Conservation (phyloP, 1,140 invertebrate species). For the Cotesia typhae region DNA sequence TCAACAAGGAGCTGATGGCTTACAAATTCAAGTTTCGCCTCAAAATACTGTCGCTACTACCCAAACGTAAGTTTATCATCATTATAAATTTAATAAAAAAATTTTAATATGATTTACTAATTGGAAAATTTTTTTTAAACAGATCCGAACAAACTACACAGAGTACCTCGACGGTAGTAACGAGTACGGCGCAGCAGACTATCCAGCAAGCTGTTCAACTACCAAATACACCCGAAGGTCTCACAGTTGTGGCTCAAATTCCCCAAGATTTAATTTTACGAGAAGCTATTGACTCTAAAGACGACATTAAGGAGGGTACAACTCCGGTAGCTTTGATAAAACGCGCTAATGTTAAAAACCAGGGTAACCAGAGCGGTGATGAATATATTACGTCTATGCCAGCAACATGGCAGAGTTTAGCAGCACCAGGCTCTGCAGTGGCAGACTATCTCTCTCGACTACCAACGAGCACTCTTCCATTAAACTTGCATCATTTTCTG, state of each 20-base stretch:
- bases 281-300: slow-evolving; percentile 65
- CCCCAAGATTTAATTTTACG: slow-evolving; percentile 73
- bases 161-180: slow-evolving; percentile 60
- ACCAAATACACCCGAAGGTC: slow-evolving; percentile 67
- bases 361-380: slow-evolving; percentile 55
- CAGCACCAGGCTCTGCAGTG: slow-evolving; percentile 75
- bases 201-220: slow-evolving; percentile 62
- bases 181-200: slow-evolving; percentile 59
- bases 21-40: slow-evolving; percentile 67
- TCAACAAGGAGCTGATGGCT: slow-evolving; percentile 66
- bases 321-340: slow-evolving; percentile 68
- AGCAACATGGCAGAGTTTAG: slow-evolving; percentile 76
- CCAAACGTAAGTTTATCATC: slow-evolving; percentile 56
- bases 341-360: slow-evolving; percentile 62
- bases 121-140: neutral
- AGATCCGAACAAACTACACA: slow-evolving; percentile 65
- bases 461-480: slow-evolving; percentile 59
- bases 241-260: slow-evolving; percentile 73
- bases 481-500: slow-evolving; percentile 69
- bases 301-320: slow-evolving; percentile 62
- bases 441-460: slow-evolving; percentile 82
- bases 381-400: slow-evolving; percentile 61
- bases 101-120: too few species aligned
- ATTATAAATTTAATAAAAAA: too few species aligned
- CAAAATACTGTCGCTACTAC: slow-evolving; percentile 65